Evolutionary conservation across 2,888 invertebrate species (phyloP).

Genomic region (Trichacis sp.): DNA sequence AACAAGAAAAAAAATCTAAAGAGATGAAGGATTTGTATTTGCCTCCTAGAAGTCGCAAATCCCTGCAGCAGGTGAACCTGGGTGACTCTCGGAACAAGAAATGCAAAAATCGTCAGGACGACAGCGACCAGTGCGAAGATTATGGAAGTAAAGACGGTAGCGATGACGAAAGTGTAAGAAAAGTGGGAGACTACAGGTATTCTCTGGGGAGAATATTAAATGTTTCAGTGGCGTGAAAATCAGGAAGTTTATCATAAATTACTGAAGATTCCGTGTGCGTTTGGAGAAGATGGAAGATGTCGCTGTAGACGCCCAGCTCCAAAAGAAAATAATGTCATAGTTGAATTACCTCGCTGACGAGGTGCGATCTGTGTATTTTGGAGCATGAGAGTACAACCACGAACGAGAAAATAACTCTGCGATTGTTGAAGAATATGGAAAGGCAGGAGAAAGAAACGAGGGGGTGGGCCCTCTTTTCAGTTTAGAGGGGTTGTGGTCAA

Average conservation of each 20-base stretch:
- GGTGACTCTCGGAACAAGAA: conserved; percentile 72
- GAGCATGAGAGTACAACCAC: conserved; percentile 74
- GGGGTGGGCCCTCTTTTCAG: conserved; percentile 86
- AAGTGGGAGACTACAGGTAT: conserved; percentile 82
- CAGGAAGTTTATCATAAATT: conserved; percentile 92
- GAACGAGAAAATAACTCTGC: conserved; percentile 72
- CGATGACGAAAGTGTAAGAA: conserved; percentile 86
- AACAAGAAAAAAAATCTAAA: conserved; percentile 89
- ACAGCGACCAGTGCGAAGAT: conserved; percentile 70
- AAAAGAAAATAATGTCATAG: conserved; percentile 94
- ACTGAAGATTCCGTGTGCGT: conserved; percentile 93
- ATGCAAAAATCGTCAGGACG: conserved; percentile 67
- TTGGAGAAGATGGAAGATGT: conserved; percentile 92
- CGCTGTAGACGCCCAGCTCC: conserved; percentile 96
- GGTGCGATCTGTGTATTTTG: conserved; percentile 84
- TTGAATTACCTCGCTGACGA: conserved; percentile 87
- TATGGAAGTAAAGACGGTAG: conserved; percentile 77
- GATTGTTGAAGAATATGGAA: conserved; percentile 69
- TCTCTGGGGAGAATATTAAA: conserved; percentile 85
- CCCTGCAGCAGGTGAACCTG: conserved; percentile 77
- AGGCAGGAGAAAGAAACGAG: conserved; percentile 71
- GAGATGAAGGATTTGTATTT: conserved; percentile 95
- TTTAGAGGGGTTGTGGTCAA: conserved; percentile 95
- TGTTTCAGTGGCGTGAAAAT: conserved; percentile 91
- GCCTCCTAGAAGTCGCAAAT: conserved; percentile 87